These are phyloP conservation scores for Spodoptera frugiperda DNA, from an alignment of 1,140 invertebrate species.

Conservation along the genomic window DNA sequence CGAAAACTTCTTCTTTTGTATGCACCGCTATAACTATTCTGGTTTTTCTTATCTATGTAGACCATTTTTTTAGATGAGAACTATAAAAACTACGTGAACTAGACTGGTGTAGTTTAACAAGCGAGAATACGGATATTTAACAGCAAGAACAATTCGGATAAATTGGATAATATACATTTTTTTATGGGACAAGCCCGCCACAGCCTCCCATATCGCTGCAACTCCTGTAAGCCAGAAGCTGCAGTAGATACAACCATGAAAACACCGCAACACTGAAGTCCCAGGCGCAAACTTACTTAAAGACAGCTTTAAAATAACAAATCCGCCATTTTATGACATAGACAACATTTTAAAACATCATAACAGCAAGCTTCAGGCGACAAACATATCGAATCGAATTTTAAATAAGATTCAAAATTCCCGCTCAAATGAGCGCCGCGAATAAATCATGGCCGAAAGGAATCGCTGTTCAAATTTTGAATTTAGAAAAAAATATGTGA, in stretches of 20 bases:
- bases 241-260: too few species aligned
- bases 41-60: slow-evolving; percentile 14
- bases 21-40: slow-evolving; percentile 8
- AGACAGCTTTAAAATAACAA: too few species aligned
- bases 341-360: neutral
- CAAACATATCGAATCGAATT: slow-evolving; percentile 28
- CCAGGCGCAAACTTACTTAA: too few species aligned
- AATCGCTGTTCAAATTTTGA: slow-evolving; percentile 54
- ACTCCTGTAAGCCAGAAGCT: too few species aligned
- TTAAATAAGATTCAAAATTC: slow-evolving; percentile 33
- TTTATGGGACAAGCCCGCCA: too few species aligned
- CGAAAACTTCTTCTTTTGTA: slow-evolving; percentile 15
- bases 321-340: too few species aligned
- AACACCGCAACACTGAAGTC: too few species aligned
- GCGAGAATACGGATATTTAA: too few species aligned
- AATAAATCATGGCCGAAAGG: slow-evolving; percentile 51
- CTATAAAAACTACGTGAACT: neutral
- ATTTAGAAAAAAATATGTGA: slow-evolving; percentile 49
- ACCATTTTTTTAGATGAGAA: slow-evolving; percentile 3
- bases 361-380: slow-evolving; percentile 9
- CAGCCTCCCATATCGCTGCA: too few species aligned
- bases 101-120: too few species aligned
- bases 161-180: too few species aligned
- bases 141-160: too few species aligned
- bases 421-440: slow-evolving; percentile 19